Base-by-base conservation (phyloP, 1,140 invertebrate species). In the Sesamia nonagrioides region DNA sequence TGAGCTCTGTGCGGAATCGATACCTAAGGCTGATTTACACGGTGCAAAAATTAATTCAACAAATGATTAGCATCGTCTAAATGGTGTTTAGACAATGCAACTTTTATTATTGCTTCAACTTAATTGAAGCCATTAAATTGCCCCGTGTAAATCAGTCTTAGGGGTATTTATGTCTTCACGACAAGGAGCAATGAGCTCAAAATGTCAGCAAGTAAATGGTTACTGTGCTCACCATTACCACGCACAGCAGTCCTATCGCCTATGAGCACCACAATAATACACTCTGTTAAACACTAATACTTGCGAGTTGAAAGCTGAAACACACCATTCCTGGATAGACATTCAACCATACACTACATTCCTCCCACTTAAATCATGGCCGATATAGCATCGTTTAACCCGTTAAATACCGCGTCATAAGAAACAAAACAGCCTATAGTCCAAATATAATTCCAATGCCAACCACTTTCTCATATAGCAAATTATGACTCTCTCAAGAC, bases 191-290 rank as follows among this genome's bases (percentile, higher is more conserved):
- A 3, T 45, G 2, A 40, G 11, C n/a, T 8, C 37, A 40, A 42
- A 3, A 18, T n/a, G n/a, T 54, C 9, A 54, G 37, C 37, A 17
- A 60, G 56, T 33, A 35, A 35, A 66, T 13, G 17, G 18, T 50
- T 0, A 27, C 66, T 69, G n/a, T 33, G 3, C 21, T 69, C 27
- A 27, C 21, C 40, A 33, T 50, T 8, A 27, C 13, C 17, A 17
- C n/a, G 45, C 45, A 15, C 45, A 37, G 33, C 15, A n/a, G 66
- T 48, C 45, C 42, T 69, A 69, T 50, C 18, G 63, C 42, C 42
- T 48, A 68, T 42, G 40, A 68, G 63, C 63, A 68, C 63, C 63
- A 48, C 40, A 63, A 17, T 61, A 48, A 48, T 21, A 50, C 42
- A 13, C 42, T 50, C 15, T 7, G 21, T 27, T 50, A 48, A 13